Evolutionary conservation across 1,140 invertebrate genomes (phyloP).

Genomic region (Lasioglossum albipes): DNA sequence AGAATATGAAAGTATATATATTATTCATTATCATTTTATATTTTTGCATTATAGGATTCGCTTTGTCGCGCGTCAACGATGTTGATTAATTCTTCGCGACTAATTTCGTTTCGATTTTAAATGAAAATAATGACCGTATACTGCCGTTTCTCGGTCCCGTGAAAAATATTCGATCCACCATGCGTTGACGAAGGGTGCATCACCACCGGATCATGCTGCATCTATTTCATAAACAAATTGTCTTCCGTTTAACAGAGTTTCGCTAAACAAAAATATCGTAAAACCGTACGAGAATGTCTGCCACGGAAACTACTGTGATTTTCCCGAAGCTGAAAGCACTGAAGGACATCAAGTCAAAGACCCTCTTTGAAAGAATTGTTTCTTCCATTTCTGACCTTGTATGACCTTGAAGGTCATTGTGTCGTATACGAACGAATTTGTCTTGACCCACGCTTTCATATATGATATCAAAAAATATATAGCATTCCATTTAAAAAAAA

Average conservation of each 20-base stretch:
- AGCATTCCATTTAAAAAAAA: too few species aligned
- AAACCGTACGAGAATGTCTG: constrained; percentile 78
- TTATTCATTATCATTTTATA: too few species aligned
- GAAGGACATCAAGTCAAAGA: constrained; percentile 89
- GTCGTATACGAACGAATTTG: too few species aligned
- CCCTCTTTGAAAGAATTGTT: too few species aligned
- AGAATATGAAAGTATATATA: too few species aligned
- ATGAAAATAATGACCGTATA: not conserved
- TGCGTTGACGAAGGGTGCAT: constrained; percentile 27
- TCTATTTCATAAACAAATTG: constrained; percentile 27
- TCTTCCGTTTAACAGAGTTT: not conserved
- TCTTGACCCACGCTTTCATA: too few species aligned
- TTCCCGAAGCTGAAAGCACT: constrained; percentile 93
- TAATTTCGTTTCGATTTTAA: not conserved
- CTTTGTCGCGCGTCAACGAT: constrained; percentile 21
- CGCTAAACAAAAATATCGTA: constrained; percentile 11
- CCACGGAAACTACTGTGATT: constrained; percentile 87
- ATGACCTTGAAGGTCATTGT: too few species aligned
- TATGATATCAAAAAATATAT: too few species aligned
- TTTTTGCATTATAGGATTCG: not conserved
- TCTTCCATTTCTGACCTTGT: too few species aligned
- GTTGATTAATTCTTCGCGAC: constrained; percentile 20
- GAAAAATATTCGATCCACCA: not conserved
- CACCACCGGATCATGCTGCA: not conserved
- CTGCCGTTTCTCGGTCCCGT: not conserved